Evolutionary conservation across 2,797 vertebrate genomes (phyloP).

Genomic region (Ptychobarbus kaznakovi): DNA sequence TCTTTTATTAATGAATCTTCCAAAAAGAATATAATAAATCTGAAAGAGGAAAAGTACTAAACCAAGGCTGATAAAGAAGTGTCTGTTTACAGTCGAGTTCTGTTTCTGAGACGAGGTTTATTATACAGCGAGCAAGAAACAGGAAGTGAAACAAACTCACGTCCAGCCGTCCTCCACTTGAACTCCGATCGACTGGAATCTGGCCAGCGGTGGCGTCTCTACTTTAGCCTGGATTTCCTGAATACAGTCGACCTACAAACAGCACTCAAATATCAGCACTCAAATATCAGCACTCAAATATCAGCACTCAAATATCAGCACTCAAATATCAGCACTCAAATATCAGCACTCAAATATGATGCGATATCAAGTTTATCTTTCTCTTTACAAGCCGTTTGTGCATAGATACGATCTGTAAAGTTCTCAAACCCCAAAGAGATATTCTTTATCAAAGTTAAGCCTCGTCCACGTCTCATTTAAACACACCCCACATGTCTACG

Average conservation of each 20-base stretch:
- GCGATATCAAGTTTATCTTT: not conserved
- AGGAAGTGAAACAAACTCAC: slow-evolving; percentile 80
- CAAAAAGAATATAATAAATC: not conserved
- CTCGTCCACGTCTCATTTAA: too few species aligned
- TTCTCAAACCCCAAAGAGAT: too few species aligned
- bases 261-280: slow-evolving; percentile 50
- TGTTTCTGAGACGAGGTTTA: not conserved
- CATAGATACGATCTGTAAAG: too few species aligned
- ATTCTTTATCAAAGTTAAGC: too few species aligned
- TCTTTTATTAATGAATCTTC: not conserved
- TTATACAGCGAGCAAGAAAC: not conserved
- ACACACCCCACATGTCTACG: too few species aligned
- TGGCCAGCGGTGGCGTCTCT: slow-evolving; percentile 91
- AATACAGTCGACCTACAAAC: slow-evolving; percentile 94
- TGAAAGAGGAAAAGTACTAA: not conserved
- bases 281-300: too few species aligned
- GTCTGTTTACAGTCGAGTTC: not conserved
- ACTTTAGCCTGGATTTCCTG: slow-evolving; percentile 90
- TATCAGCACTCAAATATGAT: not conserved
- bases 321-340: too few species aligned
- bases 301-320: too few species aligned
- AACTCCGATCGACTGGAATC: slow-evolving; percentile 98
- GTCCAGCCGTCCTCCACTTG: slow-evolving; percentile 99
- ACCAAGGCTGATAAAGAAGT: not conserved
- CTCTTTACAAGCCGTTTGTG: too few species aligned